Conservation (phyloP, 30 jellyfish, hydroid and myxozoan species). For the Pelagia noctiluca region DNA sequence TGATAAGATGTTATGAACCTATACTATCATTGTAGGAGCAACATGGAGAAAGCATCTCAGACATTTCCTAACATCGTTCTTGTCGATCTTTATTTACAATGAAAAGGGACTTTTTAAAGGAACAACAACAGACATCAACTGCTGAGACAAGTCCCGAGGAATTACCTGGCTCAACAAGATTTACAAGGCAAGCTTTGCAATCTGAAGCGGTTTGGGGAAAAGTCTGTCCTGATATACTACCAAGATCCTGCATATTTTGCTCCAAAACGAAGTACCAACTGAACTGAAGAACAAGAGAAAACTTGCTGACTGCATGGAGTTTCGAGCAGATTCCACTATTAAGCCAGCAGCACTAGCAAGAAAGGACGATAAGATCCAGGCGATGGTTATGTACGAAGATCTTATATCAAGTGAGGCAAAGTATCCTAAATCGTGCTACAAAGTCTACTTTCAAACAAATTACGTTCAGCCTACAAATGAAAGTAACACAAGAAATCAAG, state of each 20-base stretch:
- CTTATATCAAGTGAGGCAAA: conserved; percentile 19
- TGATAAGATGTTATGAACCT: conserved; percentile 24
- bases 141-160: conserved; percentile 34
- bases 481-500: conserved; percentile 22
- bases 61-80: conserved; percentile 48
- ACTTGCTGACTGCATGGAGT: conserved; percentile 29
- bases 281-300: conserved; percentile 22
- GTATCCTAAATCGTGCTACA: conserved; percentile 16
- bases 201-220: conserved; percentile 25
- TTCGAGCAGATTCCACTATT: conserved; percentile 21
- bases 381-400: conserved; percentile 24
- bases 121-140: conserved; percentile 36
- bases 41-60: conserved; percentile 35
- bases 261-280: conserved; percentile 29
- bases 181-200: conserved; percentile 37
- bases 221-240: conserved; percentile 27
- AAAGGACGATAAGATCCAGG: conserved; percentile 25
- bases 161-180: conserved; percentile 33
- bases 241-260: conserved; percentile 28
- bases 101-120: conserved; percentile 40
- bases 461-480: conserved; percentile 20
- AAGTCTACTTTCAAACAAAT: conserved; percentile 18
- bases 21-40: conserved; percentile 42
- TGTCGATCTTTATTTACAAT: conserved; percentile 48
- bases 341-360: conserved; percentile 39